Conservation (phyloP, 1,140 invertebrate genomes). For the Metopolophium dirhodum region DNA sequence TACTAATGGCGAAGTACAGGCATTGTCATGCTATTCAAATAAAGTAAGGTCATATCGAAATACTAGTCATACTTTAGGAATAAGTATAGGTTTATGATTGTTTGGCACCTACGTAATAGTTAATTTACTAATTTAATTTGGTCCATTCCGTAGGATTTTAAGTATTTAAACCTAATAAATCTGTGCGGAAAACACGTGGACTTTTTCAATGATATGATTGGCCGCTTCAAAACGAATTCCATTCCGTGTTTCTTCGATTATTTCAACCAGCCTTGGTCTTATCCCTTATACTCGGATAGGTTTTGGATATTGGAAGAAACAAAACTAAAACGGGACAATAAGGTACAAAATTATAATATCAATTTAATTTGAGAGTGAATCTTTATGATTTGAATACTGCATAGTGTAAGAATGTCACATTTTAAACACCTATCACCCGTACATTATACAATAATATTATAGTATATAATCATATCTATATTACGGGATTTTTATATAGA, state of each 20-base stretch:
- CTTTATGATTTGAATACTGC: not conserved
- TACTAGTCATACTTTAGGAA: not conserved
- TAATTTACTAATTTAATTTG: not conserved
- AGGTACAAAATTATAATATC: not conserved
- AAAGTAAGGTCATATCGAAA: not conserved
- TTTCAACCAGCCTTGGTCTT: not conserved
- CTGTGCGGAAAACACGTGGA: constrained; percentile 28
- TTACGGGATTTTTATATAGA: not conserved
- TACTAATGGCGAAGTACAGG: not conserved
- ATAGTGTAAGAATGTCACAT: not conserved
- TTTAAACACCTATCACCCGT: not conserved
- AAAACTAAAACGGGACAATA: not conserved
- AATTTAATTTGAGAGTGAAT: not conserved
- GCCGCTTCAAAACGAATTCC: not conserved
- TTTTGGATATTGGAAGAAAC: not conserved
- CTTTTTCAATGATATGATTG: not conserved
- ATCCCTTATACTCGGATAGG: not conserved
- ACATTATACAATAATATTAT: not conserved
- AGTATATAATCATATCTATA: not conserved
- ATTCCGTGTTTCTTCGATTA: constrained; percentile 20
- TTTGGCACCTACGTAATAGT: not conserved
- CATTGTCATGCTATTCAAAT: constrained; percentile 33
- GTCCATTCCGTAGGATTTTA: not conserved
- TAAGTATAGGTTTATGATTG: not conserved
- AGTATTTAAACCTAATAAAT: not conserved